Evolutionary conservation across 2,888 invertebrate genomes (phyloP).

Genomic region (Cosmia trapezina): DNA sequence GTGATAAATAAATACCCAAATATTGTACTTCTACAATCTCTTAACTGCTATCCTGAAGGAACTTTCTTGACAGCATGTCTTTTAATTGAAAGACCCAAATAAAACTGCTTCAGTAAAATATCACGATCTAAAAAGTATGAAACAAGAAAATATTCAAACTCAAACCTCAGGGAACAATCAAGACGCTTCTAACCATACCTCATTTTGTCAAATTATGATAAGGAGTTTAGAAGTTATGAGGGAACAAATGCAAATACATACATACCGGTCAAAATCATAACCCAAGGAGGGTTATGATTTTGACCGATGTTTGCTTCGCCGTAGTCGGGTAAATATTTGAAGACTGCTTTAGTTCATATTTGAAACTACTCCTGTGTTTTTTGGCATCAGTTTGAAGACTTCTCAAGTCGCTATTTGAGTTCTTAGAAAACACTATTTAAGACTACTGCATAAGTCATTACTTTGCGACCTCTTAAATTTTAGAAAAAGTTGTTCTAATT

Average conservation of each 20-base stretch:
- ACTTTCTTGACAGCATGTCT: neutral
- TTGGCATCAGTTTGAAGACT: neutral
- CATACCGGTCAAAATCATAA: too few species aligned
- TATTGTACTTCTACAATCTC: neutral
- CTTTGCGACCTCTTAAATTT: neutral
- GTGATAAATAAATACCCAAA: neutral
- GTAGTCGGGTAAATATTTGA: neutral
- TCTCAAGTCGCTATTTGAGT: neutral
- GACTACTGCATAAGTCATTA: neutral
- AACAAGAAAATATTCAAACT: too few species aligned
- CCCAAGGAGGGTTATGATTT: too few species aligned
- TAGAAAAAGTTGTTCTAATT: neutral
- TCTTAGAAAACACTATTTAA: neutral
- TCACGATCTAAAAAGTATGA: too few species aligned
- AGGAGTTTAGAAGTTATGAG: too few species aligned
- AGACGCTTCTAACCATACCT: too few species aligned
- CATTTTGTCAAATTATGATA: too few species aligned
- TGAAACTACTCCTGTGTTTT: neutral
- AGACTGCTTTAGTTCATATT: neutral
- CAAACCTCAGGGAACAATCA: too few species aligned
- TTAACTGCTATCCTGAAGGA: neutral
- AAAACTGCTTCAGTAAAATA: neutral
- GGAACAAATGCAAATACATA: too few species aligned
- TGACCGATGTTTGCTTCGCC: too few species aligned
- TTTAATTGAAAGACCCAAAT: neutral